These are phyloP conservation scores for Poeciliopsis turrubarensis DNA, from an alignment of 2,113 vertebrate genomes.

Conservation along the genomic window DNA sequence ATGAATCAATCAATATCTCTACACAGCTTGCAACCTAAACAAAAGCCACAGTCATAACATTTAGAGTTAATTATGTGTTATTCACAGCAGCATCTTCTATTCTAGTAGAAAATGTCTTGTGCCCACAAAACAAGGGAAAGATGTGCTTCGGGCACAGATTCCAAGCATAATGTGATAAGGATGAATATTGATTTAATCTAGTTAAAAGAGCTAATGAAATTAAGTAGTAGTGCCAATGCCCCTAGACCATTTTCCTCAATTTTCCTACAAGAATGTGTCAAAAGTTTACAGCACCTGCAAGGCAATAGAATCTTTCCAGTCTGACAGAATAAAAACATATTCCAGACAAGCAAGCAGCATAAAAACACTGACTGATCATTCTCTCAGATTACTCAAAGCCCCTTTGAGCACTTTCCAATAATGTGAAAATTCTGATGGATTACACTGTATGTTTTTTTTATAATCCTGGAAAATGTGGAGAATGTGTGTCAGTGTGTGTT, in stretches of 20 bases:
- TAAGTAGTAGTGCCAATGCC: not conserved
- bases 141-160: not conserved
- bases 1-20: too few relatives aligned
- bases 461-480: conserved; percentile 45
- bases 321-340: conserved; percentile 51
- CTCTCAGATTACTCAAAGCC: conserved; percentile 45
- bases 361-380: conserved; percentile 25
- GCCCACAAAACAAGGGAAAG: too few relatives aligned
- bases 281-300: not conserved
- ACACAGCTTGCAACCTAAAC: too few relatives aligned
- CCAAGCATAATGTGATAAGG: not conserved
- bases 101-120: too few relatives aligned
- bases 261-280: not conserved
- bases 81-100: too few relatives aligned
- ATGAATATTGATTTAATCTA: too few relatives aligned
- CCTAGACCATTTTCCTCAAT: not conserved
- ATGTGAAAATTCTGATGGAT: conserved; percentile 45
- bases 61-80: too few relatives aligned
- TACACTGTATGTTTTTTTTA: conserved; percentile 38
- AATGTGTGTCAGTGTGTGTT: conserved; percentile 46
- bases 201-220: too few relatives aligned
- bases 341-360: conserved; percentile 16
- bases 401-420: conserved; percentile 43
- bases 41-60: too few relatives aligned
- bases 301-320: conserved; percentile 16